Percentiles rank a stretch among this genome's conserved stretches.
Evolutionary conservation across 1,140 invertebrate species (phyloP).

Genomic region (Potamilus streckersoni): DNA sequence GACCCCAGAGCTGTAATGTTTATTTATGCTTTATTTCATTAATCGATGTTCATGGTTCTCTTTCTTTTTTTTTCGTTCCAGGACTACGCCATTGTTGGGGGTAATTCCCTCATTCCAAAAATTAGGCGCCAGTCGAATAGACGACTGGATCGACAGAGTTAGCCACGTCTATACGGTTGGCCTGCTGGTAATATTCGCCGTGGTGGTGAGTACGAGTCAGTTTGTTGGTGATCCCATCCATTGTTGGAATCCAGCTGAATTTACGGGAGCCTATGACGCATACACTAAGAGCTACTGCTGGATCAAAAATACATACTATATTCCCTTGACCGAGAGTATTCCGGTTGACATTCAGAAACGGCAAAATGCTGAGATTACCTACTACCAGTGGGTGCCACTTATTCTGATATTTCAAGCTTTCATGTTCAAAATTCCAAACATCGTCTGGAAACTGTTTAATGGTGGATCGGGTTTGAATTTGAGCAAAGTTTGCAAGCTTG

Average conservation of each 20-base stretch:
- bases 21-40: no score
- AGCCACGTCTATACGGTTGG: conserved; percentile 57
- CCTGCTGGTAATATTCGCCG: conserved; percentile 50
- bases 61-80: conserved; percentile 22
- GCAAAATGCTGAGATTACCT: conserved; percentile 76
- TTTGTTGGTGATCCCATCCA: conserved; percentile 64
- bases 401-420: conserved; percentile 93
- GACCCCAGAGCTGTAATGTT: no score
- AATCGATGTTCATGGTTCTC: no score
- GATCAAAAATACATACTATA: conserved; percentile 70
- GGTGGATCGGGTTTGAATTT: conserved; percentile 51
- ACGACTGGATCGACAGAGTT: conserved; percentile 57
- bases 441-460: conserved; percentile 58
- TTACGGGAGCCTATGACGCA: conserved; percentile 48
- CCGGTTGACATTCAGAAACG: conserved; percentile 42
- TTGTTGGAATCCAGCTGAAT: conserved; percentile 64
- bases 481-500: conserved; percentile 73
- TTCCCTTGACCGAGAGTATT: conserved; percentile 69
- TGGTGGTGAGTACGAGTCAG: conserved; percentile 57
- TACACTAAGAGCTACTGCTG: conserved; percentile 66
- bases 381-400: conserved; percentile 97
- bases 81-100: conserved; percentile 43
- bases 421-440: conserved; percentile 92
- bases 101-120: conserved; percentile 48
- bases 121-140: conserved; percentile 46